Percentiles rank a stretch among this genome's conserved stretches.
phyloP scores from a whole-genome alignment of 2,113 vertebrate genomes.

The Macrotis lagotis region DNA sequence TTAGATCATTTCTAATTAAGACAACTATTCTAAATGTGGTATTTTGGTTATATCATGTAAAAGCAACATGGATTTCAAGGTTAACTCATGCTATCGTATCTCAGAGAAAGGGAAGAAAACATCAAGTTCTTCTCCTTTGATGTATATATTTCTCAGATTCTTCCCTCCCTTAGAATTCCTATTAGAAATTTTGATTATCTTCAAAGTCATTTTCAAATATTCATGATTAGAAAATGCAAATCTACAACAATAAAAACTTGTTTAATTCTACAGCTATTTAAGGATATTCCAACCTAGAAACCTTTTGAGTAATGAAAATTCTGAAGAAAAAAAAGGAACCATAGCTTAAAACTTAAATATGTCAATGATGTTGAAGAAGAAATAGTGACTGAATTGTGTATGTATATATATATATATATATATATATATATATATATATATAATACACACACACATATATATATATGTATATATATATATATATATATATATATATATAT shows the following conservation, averaged over 20 bases:
- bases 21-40: background rate
- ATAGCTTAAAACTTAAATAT: slow-evolving; percentile 27
- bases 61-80: background rate
- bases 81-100: background rate
- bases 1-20: background rate
- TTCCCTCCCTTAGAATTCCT: background rate
- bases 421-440: too few species aligned
- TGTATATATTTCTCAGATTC: background rate
- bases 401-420: too few species aligned
- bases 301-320: slow-evolving; percentile 44
- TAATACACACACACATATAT: too few species aligned
- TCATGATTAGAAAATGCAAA: background rate
- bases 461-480: too few species aligned
- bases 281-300: background rate
- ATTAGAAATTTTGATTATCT: background rate
- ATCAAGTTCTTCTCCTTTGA: background rate
- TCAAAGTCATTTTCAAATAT: slow-evolving; percentile 20
- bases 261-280: slow-evolving; percentile 29
- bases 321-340: background rate
- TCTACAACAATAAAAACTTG: background rate
- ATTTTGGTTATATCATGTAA: background rate
- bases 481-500: too few species aligned
- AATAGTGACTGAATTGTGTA: slow-evolving; percentile 47
- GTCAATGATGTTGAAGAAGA: slow-evolving; percentile 32
- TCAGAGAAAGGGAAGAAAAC: background rate